Conservation (phyloP, 2,797 vertebrate species). For the Parambassis ranga region DNA sequence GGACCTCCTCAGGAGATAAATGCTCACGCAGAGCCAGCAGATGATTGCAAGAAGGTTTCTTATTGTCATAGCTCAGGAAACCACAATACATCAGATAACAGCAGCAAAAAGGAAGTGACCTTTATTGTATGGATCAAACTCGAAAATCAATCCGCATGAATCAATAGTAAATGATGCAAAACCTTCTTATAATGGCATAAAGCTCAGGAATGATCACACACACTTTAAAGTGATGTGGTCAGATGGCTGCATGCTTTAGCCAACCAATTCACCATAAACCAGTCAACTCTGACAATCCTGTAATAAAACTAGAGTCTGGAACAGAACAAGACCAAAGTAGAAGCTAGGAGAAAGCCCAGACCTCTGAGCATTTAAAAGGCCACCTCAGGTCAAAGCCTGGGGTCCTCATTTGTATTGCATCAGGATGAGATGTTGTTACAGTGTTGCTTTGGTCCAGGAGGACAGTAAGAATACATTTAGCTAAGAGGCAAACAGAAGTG, state of each 20-base stretch:
- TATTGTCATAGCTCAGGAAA: no score
- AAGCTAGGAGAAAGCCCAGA: background rate
- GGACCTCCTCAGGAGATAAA: no score
- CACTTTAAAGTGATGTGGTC: slow-evolving; percentile 1
- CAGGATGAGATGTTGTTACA: slow-evolving; percentile 16
- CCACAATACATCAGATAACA: no score
- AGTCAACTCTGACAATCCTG: background rate
- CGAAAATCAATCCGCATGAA: no score
- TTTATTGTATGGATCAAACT: slow-evolving; percentile 23
- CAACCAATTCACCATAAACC: slow-evolving; percentile 1
- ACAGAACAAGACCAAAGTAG: background rate
- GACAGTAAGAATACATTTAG: slow-evolving; percentile 14
- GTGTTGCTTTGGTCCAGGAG: slow-evolving; percentile 12
- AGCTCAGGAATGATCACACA: slow-evolving; percentile 11
- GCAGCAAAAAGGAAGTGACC: slow-evolving; percentile 17
- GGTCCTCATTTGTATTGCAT: background rate
- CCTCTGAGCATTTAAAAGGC: slow-evolving; percentile 12
- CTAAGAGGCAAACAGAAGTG: slow-evolving; percentile 33
- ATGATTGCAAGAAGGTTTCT: no score
- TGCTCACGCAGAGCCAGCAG: no score
- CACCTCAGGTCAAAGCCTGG: slow-evolving; percentile 9
- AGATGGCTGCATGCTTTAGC: slow-evolving; percentile 5
- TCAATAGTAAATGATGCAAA: slow-evolving; percentile 35
- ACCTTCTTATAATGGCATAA: slow-evolving; percentile 14
- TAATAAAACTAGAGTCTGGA: background rate